phyloP scores from a whole-genome alignment of 2,113 vertebrate genomes.

The Cheilinus undulatus region DNA sequence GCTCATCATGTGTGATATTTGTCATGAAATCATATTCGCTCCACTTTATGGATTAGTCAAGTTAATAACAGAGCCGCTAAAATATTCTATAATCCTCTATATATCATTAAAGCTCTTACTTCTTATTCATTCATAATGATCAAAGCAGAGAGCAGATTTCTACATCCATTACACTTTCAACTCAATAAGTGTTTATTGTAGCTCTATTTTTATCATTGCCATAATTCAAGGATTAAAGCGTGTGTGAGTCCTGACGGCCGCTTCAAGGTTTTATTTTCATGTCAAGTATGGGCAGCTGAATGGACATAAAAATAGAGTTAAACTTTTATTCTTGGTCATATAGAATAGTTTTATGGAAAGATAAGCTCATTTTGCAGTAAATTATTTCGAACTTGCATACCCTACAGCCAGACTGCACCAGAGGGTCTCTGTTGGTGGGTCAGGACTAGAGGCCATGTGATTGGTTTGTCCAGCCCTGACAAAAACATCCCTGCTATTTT shows the following conservation, averaged over 20 bases:
- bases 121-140: slow-evolving; percentile 52
- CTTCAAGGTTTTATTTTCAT: slow-evolving; percentile 15
- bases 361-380: neutral
- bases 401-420: too few species aligned
- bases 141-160: slow-evolving; percentile 58
- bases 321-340: neutral
- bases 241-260: neutral
- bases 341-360: too few species aligned
- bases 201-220: slow-evolving; percentile 51
- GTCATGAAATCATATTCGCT: slow-evolving; percentile 17
- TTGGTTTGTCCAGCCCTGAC: too few species aligned
- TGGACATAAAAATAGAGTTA: neutral
- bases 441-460: too few species aligned
- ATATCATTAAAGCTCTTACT: slow-evolving; percentile 25
- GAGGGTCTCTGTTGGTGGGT: too few species aligned
- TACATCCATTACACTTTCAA: slow-evolving; percentile 39
- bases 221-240: slow-evolving; percentile 43
- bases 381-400: too few species aligned
- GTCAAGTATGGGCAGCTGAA: slow-evolving; percentile 14
- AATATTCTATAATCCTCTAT: slow-evolving; percentile 52
- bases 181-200: slow-evolving; percentile 53
- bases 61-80: slow-evolving; percentile 22
- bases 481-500: too few species aligned
- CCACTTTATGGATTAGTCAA: neutral
- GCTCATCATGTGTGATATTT: slow-evolving; percentile 1